These are phyloP conservation scores for Ferrisia virgata DNA, from an alignment of 2,888 invertebrate species.

Conservation along the genomic window DNA sequence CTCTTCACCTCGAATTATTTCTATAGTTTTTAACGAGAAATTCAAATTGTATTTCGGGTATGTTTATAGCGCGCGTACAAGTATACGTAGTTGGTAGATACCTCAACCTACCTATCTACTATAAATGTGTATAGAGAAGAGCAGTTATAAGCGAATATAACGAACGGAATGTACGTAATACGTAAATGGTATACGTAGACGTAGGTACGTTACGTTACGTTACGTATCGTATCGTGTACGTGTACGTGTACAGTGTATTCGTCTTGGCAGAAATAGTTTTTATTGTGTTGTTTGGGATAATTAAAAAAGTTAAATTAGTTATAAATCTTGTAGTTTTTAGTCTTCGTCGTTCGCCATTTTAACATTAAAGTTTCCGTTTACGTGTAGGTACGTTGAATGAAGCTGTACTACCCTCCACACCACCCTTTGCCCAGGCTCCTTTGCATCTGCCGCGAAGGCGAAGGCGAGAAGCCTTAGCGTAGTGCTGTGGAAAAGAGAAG, in stretches of 20 bases:
- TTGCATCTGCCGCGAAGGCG: no score
- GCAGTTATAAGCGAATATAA: neutral
- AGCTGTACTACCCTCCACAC: no score
- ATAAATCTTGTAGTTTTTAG: conserved; percentile 23
- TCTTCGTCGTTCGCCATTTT: neutral
- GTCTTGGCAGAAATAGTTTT: conserved; percentile 5
- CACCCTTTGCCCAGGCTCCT: no score
- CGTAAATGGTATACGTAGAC: no score
- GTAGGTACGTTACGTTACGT: no score
- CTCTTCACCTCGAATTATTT: conserved; percentile 4
- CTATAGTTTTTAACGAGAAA: conserved; percentile 22
- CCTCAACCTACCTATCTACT: no score
- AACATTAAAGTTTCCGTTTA: conserved; percentile 18
- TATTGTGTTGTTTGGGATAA: conserved; percentile 22
- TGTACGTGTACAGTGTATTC: neutral
- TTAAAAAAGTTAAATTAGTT: conserved; percentile 30
- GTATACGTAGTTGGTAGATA: no score
- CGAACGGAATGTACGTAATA: no score
- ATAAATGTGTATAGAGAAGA: no score
- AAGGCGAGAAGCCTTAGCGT: no score
- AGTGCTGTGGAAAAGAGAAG: neutral
- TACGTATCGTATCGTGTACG: neutral
- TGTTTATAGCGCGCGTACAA: no score
- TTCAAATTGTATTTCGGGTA: neutral
- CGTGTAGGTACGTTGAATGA: neutral